Percentiles rank a stretch among this genome's conserved stretches.
These are phyloP conservation scores for Rhopalosiphum maidis DNA, from an alignment of 1,140 invertebrate genomes.

Conservation along the genomic window DNA sequence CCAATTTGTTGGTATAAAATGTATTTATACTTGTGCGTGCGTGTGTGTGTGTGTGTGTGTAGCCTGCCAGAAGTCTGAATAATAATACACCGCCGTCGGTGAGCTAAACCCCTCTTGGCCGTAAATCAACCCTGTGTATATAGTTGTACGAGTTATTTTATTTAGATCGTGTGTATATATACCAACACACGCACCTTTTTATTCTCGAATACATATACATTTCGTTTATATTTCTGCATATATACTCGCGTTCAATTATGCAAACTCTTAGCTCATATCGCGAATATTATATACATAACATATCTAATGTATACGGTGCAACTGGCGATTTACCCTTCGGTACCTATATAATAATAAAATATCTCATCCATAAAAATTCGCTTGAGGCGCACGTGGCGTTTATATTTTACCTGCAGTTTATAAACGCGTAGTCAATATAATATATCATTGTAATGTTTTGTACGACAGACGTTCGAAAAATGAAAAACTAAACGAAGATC, in stretches of 20 bases:
- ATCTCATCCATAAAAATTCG: not conserved
- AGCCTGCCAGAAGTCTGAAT: slow-evolving; percentile 40
- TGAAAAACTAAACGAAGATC: not conserved
- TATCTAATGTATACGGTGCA: not conserved
- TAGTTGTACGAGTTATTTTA: slow-evolving; percentile 35
- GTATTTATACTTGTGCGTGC: not conserved
- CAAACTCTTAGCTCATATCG: not conserved
- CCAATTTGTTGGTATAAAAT: slow-evolving; percentile 53
- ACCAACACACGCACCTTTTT: not conserved
- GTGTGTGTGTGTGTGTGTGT: not conserved
- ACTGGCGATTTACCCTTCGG: not conserved
- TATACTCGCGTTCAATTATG: slow-evolving; percentile 30
- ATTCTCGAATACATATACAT: not conserved
- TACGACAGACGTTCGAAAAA: not conserved
- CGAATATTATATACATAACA: not conserved
- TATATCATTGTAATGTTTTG: not conserved
- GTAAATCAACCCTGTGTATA: slow-evolving; percentile 32
- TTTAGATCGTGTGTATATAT: not conserved
- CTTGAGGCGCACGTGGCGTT: not conserved
- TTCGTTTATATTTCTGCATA: not conserved
- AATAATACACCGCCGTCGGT: slow-evolving; percentile 37
- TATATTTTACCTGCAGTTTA: not conserved
- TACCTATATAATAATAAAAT: not conserved
- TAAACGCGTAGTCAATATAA: not conserved
- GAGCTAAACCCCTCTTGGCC: not conserved